Percentiles rank a stretch among this genome's conserved stretches.
Conservation (phyloP, 23 tunicate species). For the Phallusia fumigata region DNA sequence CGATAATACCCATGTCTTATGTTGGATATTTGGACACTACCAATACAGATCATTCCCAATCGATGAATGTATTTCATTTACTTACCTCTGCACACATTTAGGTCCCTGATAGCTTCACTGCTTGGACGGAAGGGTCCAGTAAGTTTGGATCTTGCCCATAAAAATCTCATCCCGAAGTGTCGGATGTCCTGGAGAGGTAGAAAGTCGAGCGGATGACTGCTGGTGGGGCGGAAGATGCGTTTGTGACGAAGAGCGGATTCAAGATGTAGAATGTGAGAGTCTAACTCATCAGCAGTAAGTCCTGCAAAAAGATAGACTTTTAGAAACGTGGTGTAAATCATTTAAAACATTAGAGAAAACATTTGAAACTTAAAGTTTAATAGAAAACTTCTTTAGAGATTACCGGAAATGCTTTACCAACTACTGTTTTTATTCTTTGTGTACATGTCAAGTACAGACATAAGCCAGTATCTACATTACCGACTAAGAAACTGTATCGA, state of each 20-base stretch:
- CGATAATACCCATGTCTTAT: too few relatives aligned
- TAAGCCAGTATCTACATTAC: too few relatives aligned
- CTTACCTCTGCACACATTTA: conserved; percentile 33
- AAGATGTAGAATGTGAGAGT: neutral
- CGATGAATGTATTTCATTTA: neutral
- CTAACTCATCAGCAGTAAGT: neutral
- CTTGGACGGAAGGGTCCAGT: neutral
- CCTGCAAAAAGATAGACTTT: neutral
- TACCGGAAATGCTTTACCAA: too few relatives aligned
- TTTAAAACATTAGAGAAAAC: too few relatives aligned
- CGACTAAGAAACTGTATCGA: too few relatives aligned
- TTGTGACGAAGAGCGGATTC: neutral
- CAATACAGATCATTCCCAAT: too few relatives aligned
- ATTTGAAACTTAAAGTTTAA: too few relatives aligned
- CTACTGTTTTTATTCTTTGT: too few relatives aligned
- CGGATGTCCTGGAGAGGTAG: conserved; percentile 22
- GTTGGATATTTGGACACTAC: too few relatives aligned
- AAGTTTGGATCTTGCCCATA: conserved; percentile 36
- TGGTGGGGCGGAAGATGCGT: conserved; percentile 1
- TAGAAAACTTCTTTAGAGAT: too few relatives aligned
- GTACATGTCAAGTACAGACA: too few relatives aligned
- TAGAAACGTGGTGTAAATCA: too few relatives aligned
- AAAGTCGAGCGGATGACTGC: neutral
- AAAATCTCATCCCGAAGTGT: conserved; percentile 22
- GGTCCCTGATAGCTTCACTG: conserved; percentile 23